Evolutionary conservation across 2,113 vertebrate species (phyloP), one percentile per base, ranked within the genome.

Genomic region (Alexandromys fortis): DNA sequence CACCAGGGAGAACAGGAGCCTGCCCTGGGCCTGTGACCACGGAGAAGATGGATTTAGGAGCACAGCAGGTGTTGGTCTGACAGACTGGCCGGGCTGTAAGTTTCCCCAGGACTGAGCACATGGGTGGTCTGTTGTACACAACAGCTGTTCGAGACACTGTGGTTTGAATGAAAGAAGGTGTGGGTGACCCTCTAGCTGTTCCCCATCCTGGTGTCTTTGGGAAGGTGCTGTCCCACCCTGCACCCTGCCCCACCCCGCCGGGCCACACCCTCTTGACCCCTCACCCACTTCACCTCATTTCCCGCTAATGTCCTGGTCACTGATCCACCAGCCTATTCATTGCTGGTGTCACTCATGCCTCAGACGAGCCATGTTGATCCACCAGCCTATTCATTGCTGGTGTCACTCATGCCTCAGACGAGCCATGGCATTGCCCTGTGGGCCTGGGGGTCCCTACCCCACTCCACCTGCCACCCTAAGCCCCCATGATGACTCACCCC

Each of bases 51-150:
- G 55, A 12, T 24, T 28, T 38, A 13, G 35, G 79, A 13, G 33
- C 21, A 22, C 45, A 49, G 19, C 78, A 55, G 10, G 30, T 3
- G 3, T 1, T 33, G 76, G 14, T 9, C 45, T 26, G 73, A 30
- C 9, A 26, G 38, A 42, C 42, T 11, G 47, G 33, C 47, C 52
- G 1, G 22, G 47, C 77, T 58, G 10, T 22, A n/a, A 24, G 49
- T n/a, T 4, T 11, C 28, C 68, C 58, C 90, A 17, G 30, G 1
- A 26, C 47, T 0, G 14, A 55, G 14, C 8, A 21, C 72, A 47
- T 5, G 2, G 77, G 55, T 5, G 2, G 63, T 30, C 5, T 16
- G 72, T 0, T 16, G 65, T 49, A 5, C 0, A 0, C 3, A 11
- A 55, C 10, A 28, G 28, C 68, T n/a, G 3, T 72, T 30, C 17